Conservation (phyloP, 2,113 vertebrate genomes). For the Dryoscopus gambensis region DNA sequence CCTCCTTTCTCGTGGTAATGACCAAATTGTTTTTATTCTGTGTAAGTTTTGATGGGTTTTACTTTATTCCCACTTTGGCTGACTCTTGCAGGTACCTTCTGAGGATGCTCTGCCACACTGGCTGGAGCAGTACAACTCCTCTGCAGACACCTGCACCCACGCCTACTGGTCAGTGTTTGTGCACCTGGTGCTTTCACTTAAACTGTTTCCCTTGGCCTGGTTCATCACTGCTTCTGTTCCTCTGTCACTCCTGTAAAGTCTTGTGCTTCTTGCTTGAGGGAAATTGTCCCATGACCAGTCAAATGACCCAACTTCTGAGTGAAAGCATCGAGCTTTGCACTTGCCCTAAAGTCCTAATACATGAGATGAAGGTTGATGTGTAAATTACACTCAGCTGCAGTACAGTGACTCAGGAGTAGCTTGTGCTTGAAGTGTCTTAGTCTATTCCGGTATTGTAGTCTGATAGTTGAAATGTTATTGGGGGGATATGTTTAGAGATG, state of each 20-base stretch:
- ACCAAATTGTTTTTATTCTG: neutral
- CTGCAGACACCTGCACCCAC: conserved; percentile 92
- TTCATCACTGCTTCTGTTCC: neutral
- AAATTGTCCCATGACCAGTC: neutral
- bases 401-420: neutral
- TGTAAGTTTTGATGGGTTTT: neutral
- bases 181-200: neutral
- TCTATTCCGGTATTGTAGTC: neutral
- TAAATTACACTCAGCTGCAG: neutral
- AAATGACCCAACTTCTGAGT: neutral
- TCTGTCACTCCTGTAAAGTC: neutral
- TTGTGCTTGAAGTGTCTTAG: neutral
- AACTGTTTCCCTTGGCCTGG: neutral
- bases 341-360: neutral
- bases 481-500: neutral
- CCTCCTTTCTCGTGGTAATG: neutral
- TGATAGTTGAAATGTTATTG: neutral
- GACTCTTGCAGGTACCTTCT: conserved; percentile 82
- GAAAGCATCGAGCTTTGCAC: neutral
- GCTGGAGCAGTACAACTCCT: conserved; percentile 91
- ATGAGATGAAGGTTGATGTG: neutral
- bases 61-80: neutral
- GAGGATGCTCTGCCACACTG: conserved; percentile 93
- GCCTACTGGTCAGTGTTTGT: conserved; percentile 87
- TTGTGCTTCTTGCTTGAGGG: neutral